These are phyloP conservation scores for Tholera decimalis DNA, from an alignment of 2,888 invertebrate species.

Conservation along the genomic window DNA sequence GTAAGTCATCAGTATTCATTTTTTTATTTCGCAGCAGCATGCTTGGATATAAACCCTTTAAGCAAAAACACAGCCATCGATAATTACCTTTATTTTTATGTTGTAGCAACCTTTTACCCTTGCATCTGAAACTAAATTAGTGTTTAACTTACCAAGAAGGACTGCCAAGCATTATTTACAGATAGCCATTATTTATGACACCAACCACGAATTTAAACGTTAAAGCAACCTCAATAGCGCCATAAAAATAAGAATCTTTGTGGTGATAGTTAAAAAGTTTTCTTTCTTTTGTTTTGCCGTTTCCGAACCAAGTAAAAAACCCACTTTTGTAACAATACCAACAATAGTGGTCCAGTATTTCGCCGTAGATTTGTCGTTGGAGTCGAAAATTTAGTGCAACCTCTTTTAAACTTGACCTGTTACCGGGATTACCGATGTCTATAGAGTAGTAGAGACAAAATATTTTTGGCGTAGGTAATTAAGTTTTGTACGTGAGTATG, in stretches of 20 bases:
- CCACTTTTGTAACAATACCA: conserved; percentile 76
- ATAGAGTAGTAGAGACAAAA: conserved; percentile 63
- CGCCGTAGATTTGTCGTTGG: conserved; percentile 79
- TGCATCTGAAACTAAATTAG: too few relatives aligned
- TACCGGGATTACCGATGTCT: conserved; percentile 63
- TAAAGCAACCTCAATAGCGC: conserved; percentile 12
- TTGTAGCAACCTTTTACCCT: too few relatives aligned
- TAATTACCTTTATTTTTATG: too few relatives aligned
- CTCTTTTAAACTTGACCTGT: conserved; percentile 86
- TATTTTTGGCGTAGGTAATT: not conserved
- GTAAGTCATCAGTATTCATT: not conserved
- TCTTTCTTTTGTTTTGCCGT: conserved; percentile 40
- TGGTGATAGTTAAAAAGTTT: conserved; percentile 26
- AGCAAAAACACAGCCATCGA: too few relatives aligned
- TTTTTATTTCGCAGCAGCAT: not conserved
- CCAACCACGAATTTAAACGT: not conserved
- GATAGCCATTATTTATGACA: not conserved
- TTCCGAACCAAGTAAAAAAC: conserved; percentile 58
- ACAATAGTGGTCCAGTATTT: conserved; percentile 81
- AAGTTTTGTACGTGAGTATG: not conserved
- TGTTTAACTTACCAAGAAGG: too few relatives aligned
- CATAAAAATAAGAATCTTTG: conserved; percentile 11
- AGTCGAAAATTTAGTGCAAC: conserved; percentile 85
- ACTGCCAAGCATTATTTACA: not conserved
- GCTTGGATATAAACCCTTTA: too few relatives aligned